These are phyloP conservation scores for Anthophora plumipes DNA, from an alignment of 2,888 invertebrate genomes.

Conservation along the genomic window DNA sequence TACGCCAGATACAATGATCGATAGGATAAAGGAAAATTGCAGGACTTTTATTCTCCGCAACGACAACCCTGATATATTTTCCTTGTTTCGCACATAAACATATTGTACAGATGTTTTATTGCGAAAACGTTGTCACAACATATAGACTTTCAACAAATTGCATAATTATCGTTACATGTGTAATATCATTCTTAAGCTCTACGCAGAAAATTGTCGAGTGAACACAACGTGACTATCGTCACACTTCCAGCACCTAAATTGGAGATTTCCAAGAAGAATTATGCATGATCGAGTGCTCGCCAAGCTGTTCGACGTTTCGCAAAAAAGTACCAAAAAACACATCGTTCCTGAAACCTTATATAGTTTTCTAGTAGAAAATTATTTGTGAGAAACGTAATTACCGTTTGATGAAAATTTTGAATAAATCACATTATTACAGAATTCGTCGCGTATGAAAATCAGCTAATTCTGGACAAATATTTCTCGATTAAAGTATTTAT, in stretches of 20 bases:
- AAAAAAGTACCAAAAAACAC: conserved; percentile 36
- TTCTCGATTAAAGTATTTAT: background rate
- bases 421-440: background rate
- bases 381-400: background rate
- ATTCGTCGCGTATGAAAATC: background rate
- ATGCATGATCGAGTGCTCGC: conserved; percentile 29
- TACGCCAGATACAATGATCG: background rate
- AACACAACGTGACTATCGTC: conserved; percentile 68
- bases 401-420: background rate
- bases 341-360: conserved; percentile 34
- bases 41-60: conserved; percentile 38
- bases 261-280: conserved; percentile 34
- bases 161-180: conserved; percentile 38
- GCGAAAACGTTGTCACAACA: conserved; percentile 32
- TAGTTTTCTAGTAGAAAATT: background rate
- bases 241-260: conserved; percentile 52
- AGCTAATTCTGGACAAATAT: background rate
- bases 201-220: conserved; percentile 66
- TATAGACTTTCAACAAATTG: conserved; percentile 60
- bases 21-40: conserved; percentile 29
- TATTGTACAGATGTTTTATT: conserved; percentile 34
- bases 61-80: conserved; percentile 59
- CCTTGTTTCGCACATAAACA: conserved; percentile 45
- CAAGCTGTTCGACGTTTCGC: conserved; percentile 32
- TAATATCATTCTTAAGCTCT: conserved; percentile 64